phyloP scores from a whole-genome alignment of 1,140 invertebrate species.

The Panagrolaimus sp. region DNA sequence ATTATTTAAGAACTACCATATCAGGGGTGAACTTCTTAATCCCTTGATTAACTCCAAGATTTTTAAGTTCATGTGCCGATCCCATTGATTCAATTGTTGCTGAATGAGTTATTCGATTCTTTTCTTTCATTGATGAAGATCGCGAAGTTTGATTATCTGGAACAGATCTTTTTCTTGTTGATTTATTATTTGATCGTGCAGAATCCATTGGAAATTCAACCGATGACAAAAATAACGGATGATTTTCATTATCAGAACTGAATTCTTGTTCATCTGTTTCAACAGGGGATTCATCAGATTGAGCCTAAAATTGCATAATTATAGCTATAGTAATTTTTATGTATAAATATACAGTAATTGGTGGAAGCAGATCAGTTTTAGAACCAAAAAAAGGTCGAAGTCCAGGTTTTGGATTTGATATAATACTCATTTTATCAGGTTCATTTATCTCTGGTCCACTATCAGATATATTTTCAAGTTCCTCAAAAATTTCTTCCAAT shows the following conservation, averaged over 20 bases:
- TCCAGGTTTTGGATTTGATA: slow-evolving; percentile 46
- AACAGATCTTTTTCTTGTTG: not conserved
- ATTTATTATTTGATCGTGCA: slow-evolving; percentile 1
- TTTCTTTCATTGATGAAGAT: slow-evolving; percentile 5
- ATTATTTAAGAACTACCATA: not conserved
- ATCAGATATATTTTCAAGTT: slow-evolving; percentile 50
- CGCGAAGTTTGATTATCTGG: not conserved
- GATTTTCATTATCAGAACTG: slow-evolving; percentile 33
- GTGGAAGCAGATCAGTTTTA: slow-evolving; percentile 43
- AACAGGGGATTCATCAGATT: slow-evolving; percentile 19
- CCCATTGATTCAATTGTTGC: not conserved
- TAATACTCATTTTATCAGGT: slow-evolving; percentile 45
- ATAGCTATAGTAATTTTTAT: too few relatives aligned
- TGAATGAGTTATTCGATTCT: not conserved
- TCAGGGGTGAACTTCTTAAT: not conserved
- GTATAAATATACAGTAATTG: slow-evolving; percentile 26
- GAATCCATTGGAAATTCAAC: slow-evolving; percentile 1
- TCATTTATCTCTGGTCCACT: slow-evolving; percentile 48
- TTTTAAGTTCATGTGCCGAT: not conserved
- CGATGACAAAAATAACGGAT: slow-evolving; percentile 13
- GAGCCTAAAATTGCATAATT: slow-evolving; percentile 15
- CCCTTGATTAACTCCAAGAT: not conserved
- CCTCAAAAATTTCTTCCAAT: slow-evolving; percentile 51
- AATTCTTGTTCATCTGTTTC: slow-evolving; percentile 25
- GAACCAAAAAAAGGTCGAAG: slow-evolving; percentile 48